These are phyloP conservation scores for Synanthedon vespiformis DNA, from an alignment of 2,888 invertebrate species.

Conservation along the genomic window DNA sequence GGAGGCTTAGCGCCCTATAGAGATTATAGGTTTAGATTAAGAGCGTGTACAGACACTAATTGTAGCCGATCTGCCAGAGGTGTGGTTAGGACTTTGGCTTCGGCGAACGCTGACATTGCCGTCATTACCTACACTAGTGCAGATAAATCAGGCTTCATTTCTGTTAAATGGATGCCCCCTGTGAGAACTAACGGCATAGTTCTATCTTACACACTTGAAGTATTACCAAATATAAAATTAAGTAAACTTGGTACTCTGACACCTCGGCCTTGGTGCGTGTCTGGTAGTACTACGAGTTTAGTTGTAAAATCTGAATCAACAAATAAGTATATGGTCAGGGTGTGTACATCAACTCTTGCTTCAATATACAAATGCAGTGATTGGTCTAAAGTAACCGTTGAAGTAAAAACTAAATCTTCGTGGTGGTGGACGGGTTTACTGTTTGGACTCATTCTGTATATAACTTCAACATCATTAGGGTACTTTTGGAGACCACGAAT, in stretches of 20 bases:
- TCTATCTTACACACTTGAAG: constrained; percentile 43
- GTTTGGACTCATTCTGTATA: constrained; percentile 30
- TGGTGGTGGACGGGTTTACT: constrained; percentile 33
- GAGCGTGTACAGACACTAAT: constrained; percentile 31
- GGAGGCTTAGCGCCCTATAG: constrained; percentile 44
- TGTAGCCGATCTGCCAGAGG: constrained; percentile 46
- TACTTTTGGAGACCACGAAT: constrained; percentile 16
- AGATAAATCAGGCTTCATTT: constrained; percentile 24
- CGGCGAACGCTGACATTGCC: constrained; percentile 35
- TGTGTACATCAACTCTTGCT: constrained; percentile 30
- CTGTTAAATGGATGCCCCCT: constrained; percentile 44
- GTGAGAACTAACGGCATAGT: constrained; percentile 44
- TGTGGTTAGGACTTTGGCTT: constrained; percentile 37
- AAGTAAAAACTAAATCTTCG: constrained; percentile 10
- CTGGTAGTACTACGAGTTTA: constrained; percentile 17
- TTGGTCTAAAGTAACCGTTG: constrained; percentile 7
- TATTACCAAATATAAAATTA: constrained; percentile 26
- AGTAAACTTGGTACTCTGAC: constrained; percentile 19
- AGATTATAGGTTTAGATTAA: constrained; percentile 48
- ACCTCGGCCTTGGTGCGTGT: constrained; percentile 38
- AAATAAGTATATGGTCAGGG: constrained; percentile 22
- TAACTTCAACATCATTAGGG: constrained; percentile 24
- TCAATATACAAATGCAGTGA: constrained; percentile 23
- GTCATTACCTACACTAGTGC: constrained; percentile 17
- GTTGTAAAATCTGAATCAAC: constrained; percentile 18